phyloP scores from a whole-genome alignment of 2,797 vertebrate species.

The Limnodromus scolopaceus region DNA sequence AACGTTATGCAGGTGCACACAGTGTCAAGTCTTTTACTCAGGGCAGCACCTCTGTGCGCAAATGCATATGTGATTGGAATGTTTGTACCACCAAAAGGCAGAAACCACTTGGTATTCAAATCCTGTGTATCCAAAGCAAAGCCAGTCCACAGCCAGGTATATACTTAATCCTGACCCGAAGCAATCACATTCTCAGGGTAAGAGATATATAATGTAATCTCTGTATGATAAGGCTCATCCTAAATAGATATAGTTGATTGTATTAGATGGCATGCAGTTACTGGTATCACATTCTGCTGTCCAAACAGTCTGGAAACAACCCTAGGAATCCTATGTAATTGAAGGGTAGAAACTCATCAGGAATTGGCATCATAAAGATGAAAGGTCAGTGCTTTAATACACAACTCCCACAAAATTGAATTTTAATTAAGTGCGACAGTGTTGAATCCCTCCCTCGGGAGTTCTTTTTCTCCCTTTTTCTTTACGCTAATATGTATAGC shows the following conservation, averaged over 20 bases:
- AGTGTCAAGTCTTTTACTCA: background rate
- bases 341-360: conserved; percentile 33
- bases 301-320: conserved; percentile 23
- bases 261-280: background rate
- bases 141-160: background rate
- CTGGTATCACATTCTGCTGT: conserved; percentile 13
- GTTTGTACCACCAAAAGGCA: background rate
- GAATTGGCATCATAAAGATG: conserved; percentile 39
- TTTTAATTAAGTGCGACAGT: conserved; percentile 60
- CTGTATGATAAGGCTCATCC: background rate
- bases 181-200: background rate
- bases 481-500: conserved; percentile 21
- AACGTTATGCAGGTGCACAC: background rate
- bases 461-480: background rate
- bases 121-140: background rate
- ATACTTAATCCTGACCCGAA: background rate
- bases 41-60: background rate
- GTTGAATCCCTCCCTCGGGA: conserved; percentile 40
- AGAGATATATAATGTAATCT: background rate
- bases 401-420: conserved; percentile 53
- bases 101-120: background rate
- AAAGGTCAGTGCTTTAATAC: conserved; percentile 67
- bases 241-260: background rate
- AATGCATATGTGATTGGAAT: background rate
- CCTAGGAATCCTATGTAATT: conserved; percentile 28